Evolutionary conservation across 2,888 invertebrate genomes (phyloP), one percentile per base, ranked within the genome.

Genomic region (Rhagium mordax): DNA sequence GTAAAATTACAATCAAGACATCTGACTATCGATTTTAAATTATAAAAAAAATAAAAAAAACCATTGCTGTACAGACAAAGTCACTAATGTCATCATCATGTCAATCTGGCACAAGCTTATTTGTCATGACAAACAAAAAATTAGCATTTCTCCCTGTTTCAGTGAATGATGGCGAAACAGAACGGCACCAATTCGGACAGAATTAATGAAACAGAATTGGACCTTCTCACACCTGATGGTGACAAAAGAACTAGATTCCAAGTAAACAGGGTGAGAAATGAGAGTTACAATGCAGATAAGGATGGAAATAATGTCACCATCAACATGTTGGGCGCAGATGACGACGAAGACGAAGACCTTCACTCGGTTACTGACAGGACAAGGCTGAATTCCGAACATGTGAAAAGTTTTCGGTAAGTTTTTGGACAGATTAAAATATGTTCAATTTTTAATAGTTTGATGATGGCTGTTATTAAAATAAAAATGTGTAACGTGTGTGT

Each of bases 351-450:
- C n/a, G 89, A 89, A 84, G 89, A 80, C 87, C 66, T 90, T 76
- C 85, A 85, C 74, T 84, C 89, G 24, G 84, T 89, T 78, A 90
- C 89, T 3, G 90, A 89, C 74, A 83, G 86, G 77, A 87, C 87
- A 6, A 80, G 86, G 71, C 75, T 88, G 51, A 87, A 87, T 82
- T 85, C 87, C 6, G 88, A 90, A 88, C 93, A 94, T 88, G 92
- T 91, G 4, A 94, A 94, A 88, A 95, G 94, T 87, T 95, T 95
- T 88, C 91, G 94, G 94, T 93, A 85, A 83, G 71, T 72, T 65
- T 47, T 21, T 27, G 6, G 6, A 3, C 6, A 6, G 3, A 24
- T 4, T 24, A 24, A 24, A 24, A n/a, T n/a, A n/a, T n/a, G n/a
- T n/a, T n/a, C n/a, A n/a, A n/a, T n/a, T n/a, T n/a, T n/a, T n/a